Evolutionary conservation across 2,888 invertebrate genomes (phyloP), one percentile per base, ranked within the genome.

Genomic region (Meandrusa payeni): DNA sequence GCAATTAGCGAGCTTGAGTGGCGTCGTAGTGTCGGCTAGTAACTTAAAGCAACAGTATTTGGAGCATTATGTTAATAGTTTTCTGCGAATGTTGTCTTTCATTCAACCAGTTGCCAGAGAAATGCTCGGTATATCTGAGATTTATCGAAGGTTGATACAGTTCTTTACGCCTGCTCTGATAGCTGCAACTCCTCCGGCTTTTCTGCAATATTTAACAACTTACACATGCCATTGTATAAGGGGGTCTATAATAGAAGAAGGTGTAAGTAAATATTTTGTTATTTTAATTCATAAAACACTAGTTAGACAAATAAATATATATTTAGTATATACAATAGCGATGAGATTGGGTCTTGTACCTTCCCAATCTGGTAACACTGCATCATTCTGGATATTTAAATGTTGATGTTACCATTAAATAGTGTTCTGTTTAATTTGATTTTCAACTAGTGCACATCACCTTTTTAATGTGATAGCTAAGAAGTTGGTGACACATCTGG

Each of bases 1-100:
- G 5, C 97, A 97, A 69, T 78, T 97, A 44, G 87, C 86, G 3
- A 85, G 86, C 58, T 61, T 87, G 11, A 83, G 83, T 47, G 87
- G 87, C 2, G 73, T 75, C 2, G 72, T 81, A 2, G 71, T 83
- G 1, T 76, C 76, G 1, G 71, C 69, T 2, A 69, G 61, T 46
- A 74, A 76, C 49, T 49, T 78, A 2, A 87, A 85, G 54, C 80
- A 80, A 46, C 78, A 82, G 47, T 87, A 87, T 57, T 71, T 85
- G 47, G 79, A 85, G 50, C 82, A 83, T 51, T 87, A 86, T 52
- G 85, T 85, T 1, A 81, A 71, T 43, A 72, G 79, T 51, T 87
- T 87, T 44, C 56, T 87, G 52, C 79, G 79, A 42, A 83, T 86
- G 69, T 69, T 87, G 70, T 65, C 71, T 6, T 78, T 77, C 24